Percentiles rank a stretch among this genome's conserved stretches.
These are phyloP conservation scores for Cynopterus brachyotis DNA, from an alignment of 2,113 vertebrate species.

Conservation along the genomic window DNA sequence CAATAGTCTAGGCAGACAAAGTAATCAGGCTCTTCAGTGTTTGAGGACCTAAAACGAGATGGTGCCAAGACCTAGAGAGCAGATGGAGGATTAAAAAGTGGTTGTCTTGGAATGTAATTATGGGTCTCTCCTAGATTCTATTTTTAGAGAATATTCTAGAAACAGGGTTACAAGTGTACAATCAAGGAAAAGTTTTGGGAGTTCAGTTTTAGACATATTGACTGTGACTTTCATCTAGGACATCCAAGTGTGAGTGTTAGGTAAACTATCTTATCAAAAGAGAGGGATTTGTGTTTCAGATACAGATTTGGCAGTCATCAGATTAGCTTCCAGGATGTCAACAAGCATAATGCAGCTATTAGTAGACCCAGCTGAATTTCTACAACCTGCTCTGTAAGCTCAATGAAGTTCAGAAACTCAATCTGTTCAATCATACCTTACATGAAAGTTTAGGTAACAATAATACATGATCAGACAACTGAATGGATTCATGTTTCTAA, in stretches of 20 bases:
- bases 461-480: background rate
- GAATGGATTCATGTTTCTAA: background rate
- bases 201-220: background rate
- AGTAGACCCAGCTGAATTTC: background rate
- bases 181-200: background rate
- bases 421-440: background rate
- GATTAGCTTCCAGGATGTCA: background rate
- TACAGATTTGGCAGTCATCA: background rate
- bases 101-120: background rate
- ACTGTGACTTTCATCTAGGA: background rate
- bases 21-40: constrained; percentile 10
- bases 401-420: background rate
- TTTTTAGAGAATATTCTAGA: background rate
- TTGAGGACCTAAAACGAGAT: background rate
- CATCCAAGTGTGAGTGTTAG: background rate
- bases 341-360: too few species aligned
- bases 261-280: background rate
- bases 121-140: background rate
- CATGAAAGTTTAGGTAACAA: background rate
- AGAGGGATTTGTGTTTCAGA: background rate
- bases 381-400: background rate
- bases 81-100: background rate
- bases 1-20: constrained; percentile 14
- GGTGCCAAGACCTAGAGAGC: background rate
- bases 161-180: background rate